Conservation (phyloP, 1,140 invertebrate genomes). For the Onthophagus taurus region DNA sequence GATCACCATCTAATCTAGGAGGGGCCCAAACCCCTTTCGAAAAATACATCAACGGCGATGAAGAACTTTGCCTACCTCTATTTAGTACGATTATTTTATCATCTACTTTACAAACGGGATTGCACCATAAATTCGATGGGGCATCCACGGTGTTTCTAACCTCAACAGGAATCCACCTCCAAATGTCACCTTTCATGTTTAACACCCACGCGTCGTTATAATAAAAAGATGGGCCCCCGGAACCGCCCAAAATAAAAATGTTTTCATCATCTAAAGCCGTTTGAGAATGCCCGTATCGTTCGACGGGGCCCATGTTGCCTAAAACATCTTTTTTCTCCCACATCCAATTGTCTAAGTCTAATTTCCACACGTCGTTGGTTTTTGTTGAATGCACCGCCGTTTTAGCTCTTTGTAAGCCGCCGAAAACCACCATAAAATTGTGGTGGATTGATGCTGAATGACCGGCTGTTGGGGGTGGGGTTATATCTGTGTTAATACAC, state of each 20-base stretch:
- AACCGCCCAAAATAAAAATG: slow-evolving; percentile 63
- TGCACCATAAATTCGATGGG: slow-evolving; percentile 83
- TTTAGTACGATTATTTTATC: slow-evolving; percentile 57
- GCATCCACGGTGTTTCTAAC: slow-evolving; percentile 67
- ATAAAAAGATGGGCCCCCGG: slow-evolving; percentile 44
- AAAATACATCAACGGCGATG: slow-evolving; percentile 31
- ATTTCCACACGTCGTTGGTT: slow-evolving; percentile 85
- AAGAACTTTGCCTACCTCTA: slow-evolving; percentile 41
- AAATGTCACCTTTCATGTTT: slow-evolving; percentile 52
- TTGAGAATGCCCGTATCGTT: slow-evolving; percentile 86
- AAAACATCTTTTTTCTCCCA: slow-evolving; percentile 63
- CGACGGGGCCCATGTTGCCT: slow-evolving; percentile 53
- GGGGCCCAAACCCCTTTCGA: slow-evolving; percentile 21
- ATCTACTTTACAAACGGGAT: slow-evolving; percentile 79
- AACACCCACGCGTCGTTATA: slow-evolving; percentile 56
- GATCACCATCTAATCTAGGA: slow-evolving; percentile 2
- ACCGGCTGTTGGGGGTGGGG: slow-evolving; percentile 73
- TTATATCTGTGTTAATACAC: slow-evolving; percentile 52
- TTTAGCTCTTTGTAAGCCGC: slow-evolving; percentile 54
- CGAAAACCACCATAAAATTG: slow-evolving; percentile 86
- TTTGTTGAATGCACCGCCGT: slow-evolving; percentile 43
- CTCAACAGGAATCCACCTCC: slow-evolving; percentile 73
- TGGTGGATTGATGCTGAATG: slow-evolving; percentile 87
- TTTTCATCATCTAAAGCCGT: slow-evolving; percentile 59
- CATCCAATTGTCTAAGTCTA: slow-evolving; percentile 63